Evolutionary conservation across 2,113 vertebrate species (phyloP).

Genomic region (Hydropotes inermis): DNA sequence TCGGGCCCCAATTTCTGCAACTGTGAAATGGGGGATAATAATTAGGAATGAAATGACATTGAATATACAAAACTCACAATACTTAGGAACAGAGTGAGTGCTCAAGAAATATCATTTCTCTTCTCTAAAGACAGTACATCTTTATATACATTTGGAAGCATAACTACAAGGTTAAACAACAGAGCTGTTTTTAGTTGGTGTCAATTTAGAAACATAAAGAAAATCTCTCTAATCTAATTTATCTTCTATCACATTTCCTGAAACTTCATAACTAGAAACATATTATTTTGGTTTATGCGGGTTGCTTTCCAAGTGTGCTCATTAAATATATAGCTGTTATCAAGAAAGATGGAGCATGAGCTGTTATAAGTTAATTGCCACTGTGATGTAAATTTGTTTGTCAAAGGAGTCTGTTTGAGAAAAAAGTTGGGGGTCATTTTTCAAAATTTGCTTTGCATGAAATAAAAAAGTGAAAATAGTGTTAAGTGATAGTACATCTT

Average conservation of each 20-base stretch:
- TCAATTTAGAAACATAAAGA: neutral
- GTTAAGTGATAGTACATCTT: neutral
- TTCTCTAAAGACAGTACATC: neutral
- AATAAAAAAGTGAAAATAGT: neutral
- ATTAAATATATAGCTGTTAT: neutral
- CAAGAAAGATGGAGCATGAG: neutral
- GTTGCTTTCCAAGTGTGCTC: neutral
- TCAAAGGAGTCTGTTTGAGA: neutral
- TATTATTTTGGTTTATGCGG: neutral
- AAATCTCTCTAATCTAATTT: constrained; percentile 16
- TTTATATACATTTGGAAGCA: neutral
- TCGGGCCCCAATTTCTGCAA: neutral
- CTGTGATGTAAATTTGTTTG: constrained; percentile 16
- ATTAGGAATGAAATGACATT: neutral
- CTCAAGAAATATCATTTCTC: neutral
- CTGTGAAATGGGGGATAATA: neutral
- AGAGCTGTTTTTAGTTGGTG: neutral
- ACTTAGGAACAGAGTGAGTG: neutral
- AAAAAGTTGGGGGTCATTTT: neutral
- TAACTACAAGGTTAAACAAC: neutral
- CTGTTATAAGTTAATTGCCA: constrained; percentile 32
- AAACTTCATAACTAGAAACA: neutral
- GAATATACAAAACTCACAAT: neutral
- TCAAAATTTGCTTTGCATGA: neutral
- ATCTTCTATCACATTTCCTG: constrained; percentile 30